These are phyloP conservation scores for Diplodus puntazzo DNA, from an alignment of 2,797 vertebrate species.

Conservation along the genomic window DNA sequence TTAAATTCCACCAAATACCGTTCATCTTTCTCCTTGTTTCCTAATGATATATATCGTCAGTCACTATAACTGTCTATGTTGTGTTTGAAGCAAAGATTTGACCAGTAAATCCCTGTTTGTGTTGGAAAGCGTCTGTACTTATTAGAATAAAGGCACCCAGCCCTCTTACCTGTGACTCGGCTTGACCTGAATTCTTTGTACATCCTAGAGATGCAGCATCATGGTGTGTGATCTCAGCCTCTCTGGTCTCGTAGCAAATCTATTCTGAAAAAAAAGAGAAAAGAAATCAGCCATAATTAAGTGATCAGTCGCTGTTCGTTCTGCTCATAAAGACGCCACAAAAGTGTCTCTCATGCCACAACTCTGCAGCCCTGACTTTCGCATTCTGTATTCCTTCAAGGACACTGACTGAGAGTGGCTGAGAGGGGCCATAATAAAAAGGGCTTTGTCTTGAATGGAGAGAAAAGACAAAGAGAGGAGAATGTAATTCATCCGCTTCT, in stretches of 20 bases:
- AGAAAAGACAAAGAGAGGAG: slow-evolving; percentile 64
- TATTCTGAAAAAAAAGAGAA: slow-evolving; percentile 56
- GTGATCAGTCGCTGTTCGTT: slow-evolving; percentile 47
- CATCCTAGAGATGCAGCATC: slow-evolving; percentile 71
- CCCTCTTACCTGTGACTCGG: slow-evolving; percentile 80
- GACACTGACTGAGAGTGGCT: slow-evolving; percentile 51
- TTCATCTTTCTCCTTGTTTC: too few species aligned
- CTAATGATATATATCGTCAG: too few species aligned
- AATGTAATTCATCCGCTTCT: slow-evolving; percentile 70
- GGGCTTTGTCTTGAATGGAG: slow-evolving; percentile 64
- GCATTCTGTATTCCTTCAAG: slow-evolving; percentile 57
- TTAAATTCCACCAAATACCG: too few species aligned
- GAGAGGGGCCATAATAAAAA: slow-evolving; percentile 50
- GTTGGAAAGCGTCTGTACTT: slow-evolving; percentile 15
- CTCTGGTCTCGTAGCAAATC: slow-evolving; percentile 50
- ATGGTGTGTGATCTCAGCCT: slow-evolving; percentile 50
- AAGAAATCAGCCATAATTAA: slow-evolving; percentile 57
- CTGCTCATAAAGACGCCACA: slow-evolving; percentile 42
- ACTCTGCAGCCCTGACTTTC: slow-evolving; percentile 15
- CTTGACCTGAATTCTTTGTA: slow-evolving; percentile 83
- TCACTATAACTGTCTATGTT: not conserved
- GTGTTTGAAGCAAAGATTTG: slow-evolving; percentile 32
- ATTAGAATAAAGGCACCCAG: slow-evolving; percentile 13
- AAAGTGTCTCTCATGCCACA: slow-evolving; percentile 17
- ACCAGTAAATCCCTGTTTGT: slow-evolving; percentile 38